Evolutionary conservation across 2,888 invertebrate genomes (phyloP).

Genomic region (Eilema depressum): DNA sequence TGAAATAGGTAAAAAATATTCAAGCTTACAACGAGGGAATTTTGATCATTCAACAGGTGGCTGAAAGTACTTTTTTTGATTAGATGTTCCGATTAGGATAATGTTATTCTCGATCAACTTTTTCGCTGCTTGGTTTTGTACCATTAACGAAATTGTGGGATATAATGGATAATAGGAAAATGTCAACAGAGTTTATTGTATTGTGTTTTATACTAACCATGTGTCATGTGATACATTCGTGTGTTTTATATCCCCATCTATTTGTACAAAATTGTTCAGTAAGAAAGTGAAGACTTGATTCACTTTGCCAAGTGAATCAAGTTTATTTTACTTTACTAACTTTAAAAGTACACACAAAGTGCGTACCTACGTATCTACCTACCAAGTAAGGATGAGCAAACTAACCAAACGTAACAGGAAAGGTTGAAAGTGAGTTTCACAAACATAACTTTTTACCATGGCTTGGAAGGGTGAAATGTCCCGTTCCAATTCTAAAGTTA

Average conservation of each 20-base stretch:
- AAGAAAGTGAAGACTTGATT: neutral
- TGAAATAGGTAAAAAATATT: constrained; percentile 25
- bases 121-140: constrained; percentile 6
- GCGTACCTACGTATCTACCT: constrained; percentile 1
- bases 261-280: neutral
- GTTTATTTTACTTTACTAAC: neutral
- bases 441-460: constrained; percentile 1
- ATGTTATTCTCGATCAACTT: constrained; percentile 11
- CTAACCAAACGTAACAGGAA: neutral
- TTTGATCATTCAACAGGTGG: constrained; percentile 40
- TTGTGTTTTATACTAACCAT: neutral
- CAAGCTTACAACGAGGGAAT: constrained; percentile 24
- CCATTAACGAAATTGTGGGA: constrained; percentile 25
- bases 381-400: neutral
- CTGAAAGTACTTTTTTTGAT: constrained; percentile 41
- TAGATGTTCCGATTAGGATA: constrained; percentile 40
- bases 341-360: constrained; percentile 1
- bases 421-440: neutral
- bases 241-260: neutral
- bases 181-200: neutral
- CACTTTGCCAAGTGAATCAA: neutral
- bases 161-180: neutral
- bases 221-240: too few species aligned
- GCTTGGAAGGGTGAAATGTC: neutral
- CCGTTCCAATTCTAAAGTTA: neutral